These are phyloP conservation scores for Pempheris klunzingeri DNA, from an alignment of 2,797 vertebrate species.

Conservation along the genomic window DNA sequence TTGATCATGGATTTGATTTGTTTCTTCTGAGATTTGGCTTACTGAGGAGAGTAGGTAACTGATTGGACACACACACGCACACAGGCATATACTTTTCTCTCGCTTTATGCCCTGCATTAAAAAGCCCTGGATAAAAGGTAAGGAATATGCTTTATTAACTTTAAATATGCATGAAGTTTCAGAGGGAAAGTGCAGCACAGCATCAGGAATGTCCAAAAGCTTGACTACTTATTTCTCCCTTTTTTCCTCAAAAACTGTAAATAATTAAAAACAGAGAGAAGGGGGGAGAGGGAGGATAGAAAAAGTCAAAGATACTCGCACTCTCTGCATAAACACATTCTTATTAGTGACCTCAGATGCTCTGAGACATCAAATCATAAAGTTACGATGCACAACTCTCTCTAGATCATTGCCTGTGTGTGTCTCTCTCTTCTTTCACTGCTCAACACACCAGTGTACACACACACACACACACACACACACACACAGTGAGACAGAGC, in stretches of 20 bases:
- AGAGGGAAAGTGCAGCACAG: conserved; percentile 83
- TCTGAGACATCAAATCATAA: conserved; percentile 71
- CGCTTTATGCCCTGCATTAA: conserved; percentile 76
- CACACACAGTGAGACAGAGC: conserved; percentile 9
- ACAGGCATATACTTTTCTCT: conserved; percentile 40
- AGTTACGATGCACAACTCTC: conserved; percentile 52
- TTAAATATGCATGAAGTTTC: conserved; percentile 89
- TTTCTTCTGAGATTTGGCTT: conserved; percentile 40
- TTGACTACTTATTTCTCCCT: conserved; percentile 83
- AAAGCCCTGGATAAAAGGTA: conserved; percentile 86
- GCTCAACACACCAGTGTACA: conserved; percentile 14
- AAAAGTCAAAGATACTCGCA: conserved; percentile 71
- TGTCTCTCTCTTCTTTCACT: conserved; percentile 18
- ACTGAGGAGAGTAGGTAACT: conserved; percentile 50
- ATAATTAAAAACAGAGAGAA: conserved; percentile 82
- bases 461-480: conserved; percentile 22
- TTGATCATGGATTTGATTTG: conserved; percentile 46
- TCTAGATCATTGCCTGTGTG: conserved; percentile 17
- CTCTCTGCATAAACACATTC: conserved; percentile 82
- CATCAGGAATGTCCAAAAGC: conserved; percentile 85
- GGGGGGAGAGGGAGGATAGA: conserved; percentile 41
- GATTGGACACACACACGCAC: conserved; percentile 40
- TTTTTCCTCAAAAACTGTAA: conserved; percentile 76
- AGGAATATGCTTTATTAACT: conserved; percentile 87
- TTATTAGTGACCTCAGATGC: conserved; percentile 79